These are phyloP conservation scores for Odontothrips loti DNA, from an alignment of 2,888 invertebrate species.

Conservation along the genomic window DNA sequence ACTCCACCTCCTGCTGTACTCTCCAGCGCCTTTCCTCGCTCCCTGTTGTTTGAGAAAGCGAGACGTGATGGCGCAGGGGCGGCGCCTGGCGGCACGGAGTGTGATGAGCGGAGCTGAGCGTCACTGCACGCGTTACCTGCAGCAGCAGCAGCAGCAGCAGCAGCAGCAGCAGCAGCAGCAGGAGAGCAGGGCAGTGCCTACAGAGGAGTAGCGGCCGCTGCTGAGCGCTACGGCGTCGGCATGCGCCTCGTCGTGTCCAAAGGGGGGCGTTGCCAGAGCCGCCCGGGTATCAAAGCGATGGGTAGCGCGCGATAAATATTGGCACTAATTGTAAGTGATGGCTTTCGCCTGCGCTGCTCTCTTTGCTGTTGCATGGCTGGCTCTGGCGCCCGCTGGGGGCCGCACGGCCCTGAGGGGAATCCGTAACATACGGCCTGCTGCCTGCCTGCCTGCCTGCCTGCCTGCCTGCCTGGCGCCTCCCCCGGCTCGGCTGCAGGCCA, in stretches of 20 bases:
- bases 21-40: too few species aligned
- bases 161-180: too few species aligned
- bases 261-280: background rate
- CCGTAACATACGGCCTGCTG: background rate
- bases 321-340: constrained; percentile 6
- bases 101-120: background rate
- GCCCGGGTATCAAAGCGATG: background rate
- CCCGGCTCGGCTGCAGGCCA: too few species aligned
- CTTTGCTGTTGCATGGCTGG: background rate
- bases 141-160: background rate
- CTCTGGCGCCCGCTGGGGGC: background rate
- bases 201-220: too few species aligned
- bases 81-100: background rate
- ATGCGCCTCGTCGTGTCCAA: background rate
- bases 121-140: background rate
- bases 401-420: background rate
- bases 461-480: too few species aligned
- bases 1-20: too few species aligned
- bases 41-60: background rate
- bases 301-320: background rate
- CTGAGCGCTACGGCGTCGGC: too few species aligned
- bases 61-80: background rate
- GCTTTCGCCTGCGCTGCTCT: background rate
- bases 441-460: background rate
- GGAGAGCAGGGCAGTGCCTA: background rate